Evolutionary conservation across 1,140 invertebrate genomes (phyloP).

Genomic region (Penaeus vannamei): DNA sequence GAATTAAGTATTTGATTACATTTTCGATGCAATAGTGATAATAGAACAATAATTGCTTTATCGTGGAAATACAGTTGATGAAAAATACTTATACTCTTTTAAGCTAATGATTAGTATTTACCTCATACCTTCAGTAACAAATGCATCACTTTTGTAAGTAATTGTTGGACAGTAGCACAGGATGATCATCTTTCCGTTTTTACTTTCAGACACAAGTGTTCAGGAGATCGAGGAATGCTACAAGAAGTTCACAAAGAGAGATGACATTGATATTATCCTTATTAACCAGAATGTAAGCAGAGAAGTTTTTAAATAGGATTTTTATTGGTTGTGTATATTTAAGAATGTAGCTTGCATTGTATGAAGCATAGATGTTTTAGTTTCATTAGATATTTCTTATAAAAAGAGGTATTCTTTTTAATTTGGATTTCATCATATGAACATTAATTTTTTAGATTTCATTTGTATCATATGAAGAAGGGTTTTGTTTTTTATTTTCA

Average conservation of each 20-base stretch:
- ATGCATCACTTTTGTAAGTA: too few species aligned
- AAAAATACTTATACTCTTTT: too few species aligned
- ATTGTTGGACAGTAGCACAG: neutral
- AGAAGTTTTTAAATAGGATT: neutral
- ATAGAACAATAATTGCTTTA: too few species aligned
- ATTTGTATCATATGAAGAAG: too few species aligned
- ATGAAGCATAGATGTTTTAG: neutral
- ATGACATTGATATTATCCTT: constrained; percentile 99
- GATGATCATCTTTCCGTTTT: constrained; percentile 35
- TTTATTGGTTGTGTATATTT: neutral
- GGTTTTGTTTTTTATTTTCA: too few species aligned
- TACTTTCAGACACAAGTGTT: constrained; percentile 88
- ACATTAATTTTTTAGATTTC: constrained; percentile 40
- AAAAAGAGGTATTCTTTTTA: neutral
- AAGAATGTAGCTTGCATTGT: neutral
- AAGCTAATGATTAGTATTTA: too few species aligned
- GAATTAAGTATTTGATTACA: too few species aligned
- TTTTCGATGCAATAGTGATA: too few species aligned
- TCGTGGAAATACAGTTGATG: too few species aligned
- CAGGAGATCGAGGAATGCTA: constrained; percentile 98
- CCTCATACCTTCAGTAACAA: too few species aligned
- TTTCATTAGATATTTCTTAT: neutral
- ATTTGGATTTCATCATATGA: constrained; percentile 52
- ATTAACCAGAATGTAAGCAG: constrained; percentile 94
- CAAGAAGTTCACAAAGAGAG: constrained; percentile 93